Evolutionary conservation across 2,888 invertebrate species (phyloP).

Genomic region (Lepetodrilus schrolli): DNA sequence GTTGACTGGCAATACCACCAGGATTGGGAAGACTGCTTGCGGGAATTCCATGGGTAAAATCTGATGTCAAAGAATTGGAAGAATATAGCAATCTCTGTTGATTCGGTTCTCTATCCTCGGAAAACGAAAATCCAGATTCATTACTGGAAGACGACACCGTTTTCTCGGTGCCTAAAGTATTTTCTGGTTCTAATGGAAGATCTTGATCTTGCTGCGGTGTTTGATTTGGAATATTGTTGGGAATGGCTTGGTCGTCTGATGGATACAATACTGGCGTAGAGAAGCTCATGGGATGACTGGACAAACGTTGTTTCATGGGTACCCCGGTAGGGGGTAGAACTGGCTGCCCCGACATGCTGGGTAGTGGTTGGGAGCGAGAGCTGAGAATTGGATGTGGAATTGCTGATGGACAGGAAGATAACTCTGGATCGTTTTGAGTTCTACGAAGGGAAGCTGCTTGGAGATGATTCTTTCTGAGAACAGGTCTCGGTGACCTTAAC

Average conservation of each 20-base stretch:
- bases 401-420: background rate
- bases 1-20: too few relatives aligned
- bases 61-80: too few relatives aligned
- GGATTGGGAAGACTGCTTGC: too few relatives aligned
- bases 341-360: background rate
- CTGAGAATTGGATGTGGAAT: background rate
- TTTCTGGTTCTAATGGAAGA: too few relatives aligned
- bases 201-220: too few relatives aligned
- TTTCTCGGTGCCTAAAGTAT: background rate
- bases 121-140: background rate
- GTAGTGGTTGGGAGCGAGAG: background rate
- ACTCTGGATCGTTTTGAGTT: background rate
- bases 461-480: background rate
- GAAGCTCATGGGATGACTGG: background rate
- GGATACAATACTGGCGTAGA: constrained; percentile 8
- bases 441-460: background rate
- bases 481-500: background rate
- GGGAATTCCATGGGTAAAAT: too few relatives aligned
- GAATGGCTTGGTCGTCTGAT: background rate
- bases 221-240: too few relatives aligned
- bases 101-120: background rate
- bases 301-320: too few relatives aligned
- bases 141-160: background rate
- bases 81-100: too few relatives aligned
- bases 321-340: background rate